Evolutionary conservation across 2,888 invertebrate species (phyloP).

Genomic region (Drosophila atripex): DNA sequence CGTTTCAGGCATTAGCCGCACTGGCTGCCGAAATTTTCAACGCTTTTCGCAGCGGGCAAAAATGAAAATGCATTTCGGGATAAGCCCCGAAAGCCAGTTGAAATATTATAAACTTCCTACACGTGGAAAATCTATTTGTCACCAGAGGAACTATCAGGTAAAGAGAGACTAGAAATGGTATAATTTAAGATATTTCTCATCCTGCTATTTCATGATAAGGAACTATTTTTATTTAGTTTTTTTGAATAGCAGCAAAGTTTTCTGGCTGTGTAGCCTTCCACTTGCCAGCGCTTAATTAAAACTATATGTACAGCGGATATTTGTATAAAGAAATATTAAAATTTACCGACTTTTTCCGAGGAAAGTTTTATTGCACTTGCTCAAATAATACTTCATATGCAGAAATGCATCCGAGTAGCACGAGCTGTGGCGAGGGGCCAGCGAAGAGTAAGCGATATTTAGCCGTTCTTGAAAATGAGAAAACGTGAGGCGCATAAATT

Average conservation of each 20-base stretch:
- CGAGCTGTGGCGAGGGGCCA: conserved; percentile 12
- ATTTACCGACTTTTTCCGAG: conserved; percentile 29
- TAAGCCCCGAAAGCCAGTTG: neutral
- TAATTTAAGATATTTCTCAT: too few relatives aligned
- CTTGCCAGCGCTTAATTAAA: conserved; percentile 26
- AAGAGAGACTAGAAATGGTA: too few relatives aligned
- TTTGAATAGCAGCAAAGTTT: too few relatives aligned
- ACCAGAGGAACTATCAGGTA: neutral
- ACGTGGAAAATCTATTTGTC: neutral
- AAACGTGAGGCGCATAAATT: conserved; percentile 83
- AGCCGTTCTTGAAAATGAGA: conserved; percentile 82
- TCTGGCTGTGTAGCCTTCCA: neutral
- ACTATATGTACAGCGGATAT: conserved; percentile 2
- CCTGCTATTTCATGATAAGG: too few relatives aligned
- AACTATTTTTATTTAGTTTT: too few relatives aligned
- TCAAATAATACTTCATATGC: conserved; percentile 40
- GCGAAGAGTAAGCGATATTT: conserved; percentile 81
- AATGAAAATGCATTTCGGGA: conserved; percentile 22
- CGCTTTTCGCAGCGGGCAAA: conserved; percentile 19
- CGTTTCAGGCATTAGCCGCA: conserved; percentile 75
- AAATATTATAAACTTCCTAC: neutral
- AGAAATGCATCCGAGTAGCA: conserved; percentile 52
- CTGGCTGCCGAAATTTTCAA: conserved; percentile 32
- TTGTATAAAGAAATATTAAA: conserved; percentile 47
- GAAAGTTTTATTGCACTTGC: conserved; percentile 35